Evolutionary conservation across 1,140 invertebrate genomes (phyloP).

Genomic region (Thaumatotibia leucotreta): DNA sequence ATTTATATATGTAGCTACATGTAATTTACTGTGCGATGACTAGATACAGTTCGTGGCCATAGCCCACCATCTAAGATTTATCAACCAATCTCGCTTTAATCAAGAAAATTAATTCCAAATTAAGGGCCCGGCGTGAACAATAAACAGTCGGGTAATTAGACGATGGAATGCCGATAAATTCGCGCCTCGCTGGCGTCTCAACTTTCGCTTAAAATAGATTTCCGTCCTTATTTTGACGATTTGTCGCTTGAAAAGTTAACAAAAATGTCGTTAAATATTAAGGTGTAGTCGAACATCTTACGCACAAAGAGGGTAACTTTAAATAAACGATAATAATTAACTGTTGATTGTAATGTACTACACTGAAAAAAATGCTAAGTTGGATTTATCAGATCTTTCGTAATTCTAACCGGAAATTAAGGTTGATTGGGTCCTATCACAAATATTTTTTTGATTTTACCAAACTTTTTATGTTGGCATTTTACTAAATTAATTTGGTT

Average conservation of each 20-base stretch:
- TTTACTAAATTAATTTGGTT: no score
- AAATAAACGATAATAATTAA: no score
- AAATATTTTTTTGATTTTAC: no score
- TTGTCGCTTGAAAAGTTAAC: neutral
- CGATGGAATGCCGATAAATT: conserved; percentile 30
- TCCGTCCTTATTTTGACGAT: neutral
- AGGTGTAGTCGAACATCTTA: no score
- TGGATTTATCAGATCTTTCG: no score
- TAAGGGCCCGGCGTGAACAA: conserved; percentile 47
- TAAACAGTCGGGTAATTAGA: conserved; percentile 50
- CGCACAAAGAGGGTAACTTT: no score
- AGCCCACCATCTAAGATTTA: conserved; percentile 39
- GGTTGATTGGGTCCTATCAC: no score
- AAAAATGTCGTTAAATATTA: no score
- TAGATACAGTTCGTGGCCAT: conserved; percentile 17
- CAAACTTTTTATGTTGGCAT: no score
- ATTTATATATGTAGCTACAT: conserved; percentile 14
- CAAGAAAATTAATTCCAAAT: conserved; percentile 64
- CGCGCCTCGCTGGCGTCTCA: neutral
- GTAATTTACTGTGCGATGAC: neutral
- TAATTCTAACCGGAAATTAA: no score
- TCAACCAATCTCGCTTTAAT: conserved; percentile 58
- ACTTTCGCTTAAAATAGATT: neutral
- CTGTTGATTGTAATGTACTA: no score
- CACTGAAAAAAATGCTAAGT: no score